Evolutionary conservation across 1,140 invertebrate species (phyloP).

Genomic region (Drosophila tsacasi): DNA sequence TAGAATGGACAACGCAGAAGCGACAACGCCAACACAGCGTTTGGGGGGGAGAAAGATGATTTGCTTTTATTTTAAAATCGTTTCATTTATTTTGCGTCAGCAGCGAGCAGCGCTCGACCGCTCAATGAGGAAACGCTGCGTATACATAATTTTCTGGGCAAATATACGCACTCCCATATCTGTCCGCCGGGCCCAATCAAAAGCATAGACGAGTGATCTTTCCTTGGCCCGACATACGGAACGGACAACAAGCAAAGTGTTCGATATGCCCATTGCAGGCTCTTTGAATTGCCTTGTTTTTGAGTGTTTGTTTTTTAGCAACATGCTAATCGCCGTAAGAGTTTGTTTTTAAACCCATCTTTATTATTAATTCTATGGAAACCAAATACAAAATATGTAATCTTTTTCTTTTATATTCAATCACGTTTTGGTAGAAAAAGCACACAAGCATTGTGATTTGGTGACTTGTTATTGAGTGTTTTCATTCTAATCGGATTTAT

Average conservation of each 20-base stretch:
- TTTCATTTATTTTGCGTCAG: constrained; percentile 75
- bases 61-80: constrained; percentile 78
- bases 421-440: constrained; percentile 3
- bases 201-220: constrained; percentile 36
- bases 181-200: constrained; percentile 28
- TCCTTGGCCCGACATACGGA: constrained; percentile 11
- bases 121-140: constrained; percentile 59
- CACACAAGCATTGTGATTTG: background rate
- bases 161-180: constrained; percentile 38
- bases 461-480: background rate
- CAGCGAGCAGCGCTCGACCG: constrained; percentile 33
- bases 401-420: background rate
- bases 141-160: constrained; percentile 49
- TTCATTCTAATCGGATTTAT: background rate
- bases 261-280: constrained; percentile 7
- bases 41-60: constrained; percentile 38
- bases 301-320: constrained; percentile 2
- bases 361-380: background rate
- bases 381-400: background rate
- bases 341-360: background rate
- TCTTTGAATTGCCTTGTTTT: constrained; percentile 11
- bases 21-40: constrained; percentile 30
- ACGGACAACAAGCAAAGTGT: constrained; percentile 1
- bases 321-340: background rate
- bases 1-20: constrained; percentile 52